phyloP scores from a whole-genome alignment of 2,888 invertebrate species.

The Drosophila austrosaltans region DNA sequence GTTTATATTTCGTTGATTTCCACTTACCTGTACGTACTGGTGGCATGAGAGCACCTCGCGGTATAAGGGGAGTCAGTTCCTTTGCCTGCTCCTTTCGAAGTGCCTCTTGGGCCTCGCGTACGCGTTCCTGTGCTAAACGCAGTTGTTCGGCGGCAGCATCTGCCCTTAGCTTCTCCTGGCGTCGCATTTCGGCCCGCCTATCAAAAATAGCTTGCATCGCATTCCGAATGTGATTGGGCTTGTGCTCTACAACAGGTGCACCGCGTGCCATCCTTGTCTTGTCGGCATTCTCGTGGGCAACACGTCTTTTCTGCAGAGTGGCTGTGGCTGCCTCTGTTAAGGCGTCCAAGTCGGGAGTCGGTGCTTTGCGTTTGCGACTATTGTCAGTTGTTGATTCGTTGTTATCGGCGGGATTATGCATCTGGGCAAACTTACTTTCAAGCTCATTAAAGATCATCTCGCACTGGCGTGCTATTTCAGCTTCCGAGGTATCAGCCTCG shows the following conservation, averaged over 20 bases:
- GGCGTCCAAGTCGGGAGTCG: conserved; percentile 79
- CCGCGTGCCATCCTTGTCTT: conserved; percentile 75
- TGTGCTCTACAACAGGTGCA: conserved; percentile 83
- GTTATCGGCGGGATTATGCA: conserved; percentile 74
- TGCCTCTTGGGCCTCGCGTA: conserved; percentile 79
- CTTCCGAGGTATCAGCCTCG: conserved; percentile 84
- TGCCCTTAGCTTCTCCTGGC: conserved; percentile 70
- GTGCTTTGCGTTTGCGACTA: conserved; percentile 67
- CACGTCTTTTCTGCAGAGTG: conserved; percentile 86
- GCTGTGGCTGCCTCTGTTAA: conserved; percentile 79
- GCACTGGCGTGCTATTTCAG: conserved; percentile 91
- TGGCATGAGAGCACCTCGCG: conserved; percentile 75
- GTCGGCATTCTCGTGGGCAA: conserved; percentile 88
- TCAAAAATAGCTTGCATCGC: conserved; percentile 85
- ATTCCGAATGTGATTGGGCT: conserved; percentile 85
- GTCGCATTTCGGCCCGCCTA: conserved; percentile 77
- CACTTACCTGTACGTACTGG: conserved; percentile 62
- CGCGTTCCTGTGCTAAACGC: conserved; percentile 80
- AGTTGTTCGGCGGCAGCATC: conserved; percentile 74
- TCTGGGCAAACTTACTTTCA: conserved; percentile 82
- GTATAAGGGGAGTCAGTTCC: conserved; percentile 76
- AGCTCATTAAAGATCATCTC: conserved; percentile 93
- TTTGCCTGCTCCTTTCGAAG: conserved; percentile 60
- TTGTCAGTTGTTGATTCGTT: conserved; percentile 27
- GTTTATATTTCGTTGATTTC: background rate